These are phyloP conservation scores for Lagopus leucura DNA, from an alignment of 2,113 vertebrate species.

Conservation along the genomic window DNA sequence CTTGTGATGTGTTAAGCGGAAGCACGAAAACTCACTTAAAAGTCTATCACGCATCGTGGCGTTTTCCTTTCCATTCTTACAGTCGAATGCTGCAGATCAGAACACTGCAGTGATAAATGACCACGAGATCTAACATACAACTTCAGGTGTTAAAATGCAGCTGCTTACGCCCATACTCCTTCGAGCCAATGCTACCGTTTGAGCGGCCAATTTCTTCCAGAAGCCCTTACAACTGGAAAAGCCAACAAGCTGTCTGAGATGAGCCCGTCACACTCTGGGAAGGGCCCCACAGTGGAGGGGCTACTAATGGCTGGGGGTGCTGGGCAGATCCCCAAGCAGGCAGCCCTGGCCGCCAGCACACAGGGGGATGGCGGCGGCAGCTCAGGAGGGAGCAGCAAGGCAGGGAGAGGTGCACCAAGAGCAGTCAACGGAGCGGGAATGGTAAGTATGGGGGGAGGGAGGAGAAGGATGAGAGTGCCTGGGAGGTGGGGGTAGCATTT, in stretches of 20 bases:
- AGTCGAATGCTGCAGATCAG: slow-evolving; percentile 43
- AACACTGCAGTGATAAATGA: slow-evolving; percentile 44
- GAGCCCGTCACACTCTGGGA: slow-evolving; percentile 12
- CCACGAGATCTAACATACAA: slow-evolving; percentile 51
- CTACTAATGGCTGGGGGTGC: slow-evolving; percentile 28
- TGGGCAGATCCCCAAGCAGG: slow-evolving; percentile 47
- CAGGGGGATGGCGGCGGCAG: slow-evolving; percentile 51
- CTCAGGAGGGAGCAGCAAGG: slow-evolving; percentile 57
- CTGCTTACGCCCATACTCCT: slow-evolving; percentile 50
- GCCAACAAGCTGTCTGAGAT: slow-evolving; percentile 20
- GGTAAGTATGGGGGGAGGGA: not conserved
- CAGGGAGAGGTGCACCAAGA: slow-evolving; percentile 52
- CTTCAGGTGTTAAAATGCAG: slow-evolving; percentile 60
- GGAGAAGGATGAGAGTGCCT: not conserved
- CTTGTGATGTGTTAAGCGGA: not conserved
- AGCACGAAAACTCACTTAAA: not conserved
- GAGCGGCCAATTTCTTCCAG: slow-evolving; percentile 64
- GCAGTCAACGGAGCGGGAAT: slow-evolving; percentile 10
- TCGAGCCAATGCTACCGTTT: slow-evolving; percentile 65
- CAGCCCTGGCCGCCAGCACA: slow-evolving; percentile 13
- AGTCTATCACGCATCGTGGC: not conserved
- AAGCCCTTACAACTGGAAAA: slow-evolving; percentile 29
- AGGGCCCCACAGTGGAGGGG: slow-evolving; percentile 10
- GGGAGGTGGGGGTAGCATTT: not conserved
- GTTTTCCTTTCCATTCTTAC: not conserved